Base-by-base conservation (phyloP, 2,888 invertebrate species). In the Brachylomia viminalis region DNA sequence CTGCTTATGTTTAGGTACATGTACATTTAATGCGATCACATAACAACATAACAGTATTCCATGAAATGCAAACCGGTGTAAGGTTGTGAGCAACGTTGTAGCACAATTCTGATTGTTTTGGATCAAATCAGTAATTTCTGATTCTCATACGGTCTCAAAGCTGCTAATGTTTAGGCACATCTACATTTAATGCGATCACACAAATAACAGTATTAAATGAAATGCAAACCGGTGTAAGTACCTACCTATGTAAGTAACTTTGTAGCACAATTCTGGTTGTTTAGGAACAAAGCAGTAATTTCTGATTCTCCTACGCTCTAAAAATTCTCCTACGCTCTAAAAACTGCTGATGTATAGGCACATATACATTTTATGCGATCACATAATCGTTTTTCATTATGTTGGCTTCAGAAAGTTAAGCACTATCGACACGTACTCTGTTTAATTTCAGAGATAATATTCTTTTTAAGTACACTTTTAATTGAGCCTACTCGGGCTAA, bases 391-490 rank as follows among this genome's bases (percentile, higher is more conserved):
- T 76, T 72, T 72, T 73, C 77, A 78, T 79, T 80, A 81, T 67
- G 30, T 58, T 72, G 20, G 23, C 65, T 80, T 74, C 71, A 79
- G 71, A 79, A 82, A 87, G 62, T 78, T 58, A 67, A 78, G 65
- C 66, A 73, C 68, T 75, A 85, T 84, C 75, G 77, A 80, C 86
- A 82, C 82, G 67, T 82, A 80, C 71, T 78, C 77, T 67, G 68
- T 83, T 84, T 76, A 81, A 87, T 83, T 81, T 80, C 62, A 83
- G 77, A 83, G 82, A 86, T 86, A 85, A 85, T 82, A 80, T 79
- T 83, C 65, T 83, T 85, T 83, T 83, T 67, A 79, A 81, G 75
- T 82, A 77, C 52, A 52, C 38, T 75, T 87, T 82, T 88, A 87
- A 85, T 86, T 87, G 82, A 72, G 81, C 83, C 80, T 82, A 86